A percentile compares a stretch with the other conserved stretches of the same genome.
These are phyloP conservation scores for Drosophila pandora DNA, from an alignment of 1,140 invertebrate species.

Conservation along the genomic window DNA sequence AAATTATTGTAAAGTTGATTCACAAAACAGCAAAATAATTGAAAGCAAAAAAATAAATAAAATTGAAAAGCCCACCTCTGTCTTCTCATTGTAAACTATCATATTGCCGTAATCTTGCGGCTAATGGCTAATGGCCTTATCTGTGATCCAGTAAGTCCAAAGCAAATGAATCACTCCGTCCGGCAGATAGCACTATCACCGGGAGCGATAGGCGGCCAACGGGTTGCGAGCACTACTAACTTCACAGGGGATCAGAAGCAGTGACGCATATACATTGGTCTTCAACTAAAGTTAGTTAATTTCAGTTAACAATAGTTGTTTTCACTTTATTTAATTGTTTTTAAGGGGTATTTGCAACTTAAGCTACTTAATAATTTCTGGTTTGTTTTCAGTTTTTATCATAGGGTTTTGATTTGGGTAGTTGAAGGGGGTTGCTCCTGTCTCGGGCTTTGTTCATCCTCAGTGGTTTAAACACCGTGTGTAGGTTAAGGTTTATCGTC, in stretches of 20 bases:
- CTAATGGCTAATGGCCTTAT: background rate
- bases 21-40: constrained; percentile 29
- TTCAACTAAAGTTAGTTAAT: background rate
- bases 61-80: constrained; percentile 40
- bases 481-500: background rate
- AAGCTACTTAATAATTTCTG: constrained; percentile 45
- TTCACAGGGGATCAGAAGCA: background rate
- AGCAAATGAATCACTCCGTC: constrained; percentile 10
- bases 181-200: constrained; percentile 20
- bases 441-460: constrained; percentile 30
- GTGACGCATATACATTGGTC: background rate
- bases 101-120: background rate
- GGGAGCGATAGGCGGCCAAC: background rate
- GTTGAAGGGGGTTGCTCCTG: constrained; percentile 10
- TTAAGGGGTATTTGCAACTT: constrained; percentile 43
- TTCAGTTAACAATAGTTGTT: constrained; percentile 48
- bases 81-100: background rate
- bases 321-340: constrained; percentile 38
- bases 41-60: constrained; percentile 31
- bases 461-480: background rate
- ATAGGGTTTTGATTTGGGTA: constrained; percentile 39
- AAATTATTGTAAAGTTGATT: constrained; percentile 64
- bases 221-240: background rate
- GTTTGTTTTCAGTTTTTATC: constrained; percentile 43
- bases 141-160: background rate